Percentiles rank a stretch among this genome's conserved stretches.
Evolutionary conservation across 53 echinoderm and acorn worm species (phyloP).

Genomic region (Paelopatides confundens): DNA sequence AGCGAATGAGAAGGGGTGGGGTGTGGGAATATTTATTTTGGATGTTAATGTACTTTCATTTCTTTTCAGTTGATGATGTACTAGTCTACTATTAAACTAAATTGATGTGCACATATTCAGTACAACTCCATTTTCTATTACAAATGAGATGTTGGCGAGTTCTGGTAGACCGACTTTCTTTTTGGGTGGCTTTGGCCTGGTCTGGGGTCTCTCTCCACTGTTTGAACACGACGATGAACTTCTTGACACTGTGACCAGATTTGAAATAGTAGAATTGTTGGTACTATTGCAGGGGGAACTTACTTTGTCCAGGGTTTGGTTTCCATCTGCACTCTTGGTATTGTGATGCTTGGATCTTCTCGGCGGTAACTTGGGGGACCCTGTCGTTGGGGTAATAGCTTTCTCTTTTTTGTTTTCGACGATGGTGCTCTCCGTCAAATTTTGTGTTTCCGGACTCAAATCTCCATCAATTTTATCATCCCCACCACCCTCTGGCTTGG

Average conservation of each 20-base stretch:
- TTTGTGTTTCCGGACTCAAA: not conserved
- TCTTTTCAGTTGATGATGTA: no score
- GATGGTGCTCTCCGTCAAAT: not conserved
- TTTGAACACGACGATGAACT: not conserved
- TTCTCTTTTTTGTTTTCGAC: not conserved
- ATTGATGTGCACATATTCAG: no score
- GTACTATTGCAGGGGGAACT: not conserved
- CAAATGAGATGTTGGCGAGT: not conserved
- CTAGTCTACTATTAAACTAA: no score
- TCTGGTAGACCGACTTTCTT: not conserved
- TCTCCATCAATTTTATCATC: not conserved
- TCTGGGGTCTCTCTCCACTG: not conserved
- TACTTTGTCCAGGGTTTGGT: not conserved
- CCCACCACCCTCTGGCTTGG: not conserved
- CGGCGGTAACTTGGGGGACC: not conserved
- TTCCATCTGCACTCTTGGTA: not conserved
- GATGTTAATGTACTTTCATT: no score
- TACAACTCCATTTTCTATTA: not conserved
- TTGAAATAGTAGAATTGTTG: not conserved
- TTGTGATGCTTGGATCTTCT: not conserved
- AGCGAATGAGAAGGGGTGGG: no score
- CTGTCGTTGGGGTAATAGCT: not conserved
- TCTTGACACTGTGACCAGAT: not conserved
- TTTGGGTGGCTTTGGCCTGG: not conserved
- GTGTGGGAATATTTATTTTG: no score